Evolutionary conservation across 2,113 vertebrate genomes (phyloP).

Genomic region (Crypturellus undulatus): DNA sequence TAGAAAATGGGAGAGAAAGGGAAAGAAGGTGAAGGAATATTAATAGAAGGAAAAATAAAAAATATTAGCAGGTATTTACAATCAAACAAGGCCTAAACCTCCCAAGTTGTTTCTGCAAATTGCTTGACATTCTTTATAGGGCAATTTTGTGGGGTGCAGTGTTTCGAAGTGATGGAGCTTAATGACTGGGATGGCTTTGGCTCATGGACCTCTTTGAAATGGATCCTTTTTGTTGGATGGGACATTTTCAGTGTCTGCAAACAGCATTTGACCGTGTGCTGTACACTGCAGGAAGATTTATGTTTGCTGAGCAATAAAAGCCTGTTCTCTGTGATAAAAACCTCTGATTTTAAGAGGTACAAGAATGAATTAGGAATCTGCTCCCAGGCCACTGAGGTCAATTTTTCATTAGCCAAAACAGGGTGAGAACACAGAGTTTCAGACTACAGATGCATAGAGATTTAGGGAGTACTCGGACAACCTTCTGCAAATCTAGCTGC

Average conservation of each 20-base stretch:
- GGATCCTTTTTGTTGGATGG: background rate
- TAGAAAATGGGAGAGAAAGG: background rate
- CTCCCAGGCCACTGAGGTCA: background rate
- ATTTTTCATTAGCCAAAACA: background rate
- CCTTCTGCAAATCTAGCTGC: background rate
- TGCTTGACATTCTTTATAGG: background rate
- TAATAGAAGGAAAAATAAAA: slow-evolving; percentile 1
- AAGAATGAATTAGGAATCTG: background rate
- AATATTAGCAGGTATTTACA: slow-evolving; percentile 30
- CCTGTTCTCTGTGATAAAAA: background rate
- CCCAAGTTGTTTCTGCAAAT: slow-evolving; percentile 5
- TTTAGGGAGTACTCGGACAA: background rate
- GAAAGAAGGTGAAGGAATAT: background rate
- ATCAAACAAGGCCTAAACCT: background rate
- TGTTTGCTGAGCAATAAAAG: background rate
- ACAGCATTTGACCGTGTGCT: background rate
- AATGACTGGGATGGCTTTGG: background rate
- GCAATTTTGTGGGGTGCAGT: background rate
- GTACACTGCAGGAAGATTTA: background rate
- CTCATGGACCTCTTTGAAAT: background rate
- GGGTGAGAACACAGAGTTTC: background rate
- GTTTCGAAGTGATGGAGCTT: background rate
- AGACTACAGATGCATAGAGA: background rate
- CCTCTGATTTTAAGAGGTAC: background rate
- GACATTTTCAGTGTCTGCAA: background rate